These are phyloP conservation scores for Pseudorectes ferrugineus DNA, from an alignment of 2,113 vertebrate genomes.

Conservation along the genomic window DNA sequence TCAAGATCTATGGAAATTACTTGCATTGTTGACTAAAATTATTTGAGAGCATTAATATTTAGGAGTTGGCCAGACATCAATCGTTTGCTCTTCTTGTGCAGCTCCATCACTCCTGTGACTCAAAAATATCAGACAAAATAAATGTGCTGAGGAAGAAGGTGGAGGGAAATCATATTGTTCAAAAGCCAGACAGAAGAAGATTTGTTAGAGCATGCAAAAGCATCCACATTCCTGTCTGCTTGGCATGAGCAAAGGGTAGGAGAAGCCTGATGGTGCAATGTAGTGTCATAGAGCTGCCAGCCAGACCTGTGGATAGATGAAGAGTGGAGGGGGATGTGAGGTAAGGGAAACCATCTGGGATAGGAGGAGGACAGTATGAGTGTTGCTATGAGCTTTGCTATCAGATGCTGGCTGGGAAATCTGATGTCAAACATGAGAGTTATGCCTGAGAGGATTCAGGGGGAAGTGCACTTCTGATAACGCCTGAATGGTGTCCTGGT, in stretches of 20 bases:
- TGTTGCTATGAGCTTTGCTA: not conserved
- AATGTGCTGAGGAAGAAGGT: not conserved
- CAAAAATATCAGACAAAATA: not conserved
- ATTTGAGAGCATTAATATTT: not conserved
- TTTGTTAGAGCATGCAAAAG: not conserved
- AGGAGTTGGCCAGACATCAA: not conserved
- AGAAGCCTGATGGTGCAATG: not conserved
- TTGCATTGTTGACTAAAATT: not conserved
- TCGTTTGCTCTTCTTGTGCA: fast-evolving
- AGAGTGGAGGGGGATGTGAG: not conserved
- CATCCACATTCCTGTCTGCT: not conserved
- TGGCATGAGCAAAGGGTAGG: not conserved
- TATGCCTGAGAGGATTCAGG: not conserved
- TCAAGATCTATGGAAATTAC: not conserved
- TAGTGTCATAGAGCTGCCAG: not conserved
- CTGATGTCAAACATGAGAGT: not conserved
- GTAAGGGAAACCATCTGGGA: not conserved
- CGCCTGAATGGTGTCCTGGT: not conserved
- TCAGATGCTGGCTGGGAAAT: not conserved
- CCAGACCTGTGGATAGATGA: not conserved
- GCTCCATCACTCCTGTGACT: not conserved
- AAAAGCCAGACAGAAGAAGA: not conserved
- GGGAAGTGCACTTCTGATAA: not conserved
- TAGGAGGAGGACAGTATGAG: not conserved
- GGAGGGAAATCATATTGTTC: not conserved